Evolutionary conservation across 2,888 invertebrate genomes (phyloP), one percentile per base, ranked within the genome.

Genomic region (Sceliomorpha sp.): DNA sequence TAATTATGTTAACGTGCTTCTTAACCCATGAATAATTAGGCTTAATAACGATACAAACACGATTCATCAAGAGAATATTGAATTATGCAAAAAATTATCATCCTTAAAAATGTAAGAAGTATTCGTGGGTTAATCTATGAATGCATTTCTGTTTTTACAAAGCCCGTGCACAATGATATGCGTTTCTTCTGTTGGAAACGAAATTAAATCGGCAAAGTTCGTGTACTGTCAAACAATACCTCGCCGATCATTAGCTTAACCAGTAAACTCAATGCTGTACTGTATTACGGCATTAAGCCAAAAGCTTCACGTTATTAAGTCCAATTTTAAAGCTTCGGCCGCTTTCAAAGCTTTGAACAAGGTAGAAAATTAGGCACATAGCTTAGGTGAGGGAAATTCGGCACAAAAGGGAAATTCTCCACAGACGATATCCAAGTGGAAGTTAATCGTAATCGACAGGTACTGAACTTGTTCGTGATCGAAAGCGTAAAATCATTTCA

Each of bases 101-200:
- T 31, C 12, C 10, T 31, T 31, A 31, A 31, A 31, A 31, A 27
- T 9, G 27, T 8, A 42, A 31, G 34, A 27, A n/a, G n/a, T 55
- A 64, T 64, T 64, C 64, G 45, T 56, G 64, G 50, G 50, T 64
- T 56, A 64, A 53, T 42, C 44, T 42, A 29, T 39, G 66, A 58
- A 72, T 73, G 69, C 73, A 74, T 58, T 56, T 34, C n/a, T n/a
- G n/a, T n/a, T 66, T 63, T 50, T 69, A 64, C 64, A 50, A 75
- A 74, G 74, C 74, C 53, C 48, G 72, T 73, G 70, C 72, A 72
- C 56, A 68, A 68, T 60, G 32, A 74, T 67, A 32, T 53, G 58
- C 48, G 45, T 58, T 42, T 27, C 42, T 40, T 27, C 13, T 42
- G 40, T 59, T 42, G 8, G 59, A 39, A 58, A 51, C n/a, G 20